These are phyloP conservation scores for Xenopus borealis DNA, from an alignment of 2,113 vertebrate genomes.

Conservation along the genomic window DNA sequence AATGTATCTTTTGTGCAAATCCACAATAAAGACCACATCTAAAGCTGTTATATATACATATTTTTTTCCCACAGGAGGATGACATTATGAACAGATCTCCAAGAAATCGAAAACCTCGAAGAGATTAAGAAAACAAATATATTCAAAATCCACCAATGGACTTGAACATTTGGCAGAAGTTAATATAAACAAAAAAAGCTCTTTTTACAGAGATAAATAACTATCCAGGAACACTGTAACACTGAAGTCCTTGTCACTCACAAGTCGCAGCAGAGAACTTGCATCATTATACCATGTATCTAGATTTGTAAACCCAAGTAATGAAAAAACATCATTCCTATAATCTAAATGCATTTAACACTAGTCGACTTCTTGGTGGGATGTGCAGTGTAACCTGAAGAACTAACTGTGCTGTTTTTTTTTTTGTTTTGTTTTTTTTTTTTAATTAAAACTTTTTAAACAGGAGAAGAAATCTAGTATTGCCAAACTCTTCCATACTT, in stretches of 20 bases:
- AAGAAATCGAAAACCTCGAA: conserved; percentile 87
- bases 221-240: conserved; percentile 11
- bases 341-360: conserved; percentile 72
- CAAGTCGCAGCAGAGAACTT: conserved; percentile 65
- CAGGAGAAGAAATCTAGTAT: conserved; percentile 63
- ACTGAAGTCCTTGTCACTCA: conserved; percentile 62
- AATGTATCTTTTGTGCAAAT: too few species aligned
- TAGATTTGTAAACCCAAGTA: conserved; percentile 69
- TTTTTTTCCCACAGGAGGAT: conserved; percentile 73
- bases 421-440: conserved; percentile 61
- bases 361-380: conserved; percentile 60
- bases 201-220: conserved; percentile 34
- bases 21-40: too few species aligned
- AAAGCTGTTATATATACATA: background rate
- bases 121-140: conserved; percentile 77
- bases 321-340: conserved; percentile 64
- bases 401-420: conserved; percentile 67
- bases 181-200: conserved; percentile 37
- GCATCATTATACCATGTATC: conserved; percentile 62
- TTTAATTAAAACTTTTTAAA: conserved; percentile 54
- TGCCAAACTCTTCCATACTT: conserved; percentile 61
- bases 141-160: conserved; percentile 21
- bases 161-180: conserved; percentile 38
- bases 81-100: conserved; percentile 89
- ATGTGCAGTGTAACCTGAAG: conserved; percentile 71